Percentiles rank a stretch among this genome's conserved stretches.
phyloP scores from a whole-genome alignment of 2,113 vertebrate species.

The Thamnophis sirtalis region DNA sequence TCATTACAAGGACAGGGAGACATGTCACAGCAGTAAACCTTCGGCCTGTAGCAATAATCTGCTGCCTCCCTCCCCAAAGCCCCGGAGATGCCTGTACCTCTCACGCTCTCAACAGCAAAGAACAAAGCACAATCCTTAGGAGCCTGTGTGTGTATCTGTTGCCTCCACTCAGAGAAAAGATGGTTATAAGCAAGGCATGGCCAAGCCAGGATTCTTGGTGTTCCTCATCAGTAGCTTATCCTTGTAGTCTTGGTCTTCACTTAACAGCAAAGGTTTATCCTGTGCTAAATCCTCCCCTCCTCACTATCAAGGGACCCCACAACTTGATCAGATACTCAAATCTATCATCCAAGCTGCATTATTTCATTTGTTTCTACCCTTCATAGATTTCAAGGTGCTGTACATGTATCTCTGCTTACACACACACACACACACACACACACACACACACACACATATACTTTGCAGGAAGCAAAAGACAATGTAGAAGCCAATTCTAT shows the following conservation, averaged over 20 bases:
- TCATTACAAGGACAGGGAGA: constrained; percentile 67
- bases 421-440: neutral
- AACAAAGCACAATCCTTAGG: neutral
- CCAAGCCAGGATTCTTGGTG: neutral
- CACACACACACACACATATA: neutral
- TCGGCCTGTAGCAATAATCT: constrained; percentile 24
- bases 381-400: neutral
- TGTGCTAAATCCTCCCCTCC: neutral
- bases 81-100: neutral
- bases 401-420: neutral
- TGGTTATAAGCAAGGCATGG: neutral
- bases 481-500: neutral
- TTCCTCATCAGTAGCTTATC: neutral
- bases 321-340: neutral
- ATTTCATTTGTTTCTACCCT: neutral
- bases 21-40: constrained; percentile 67
- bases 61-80: constrained; percentile 10
- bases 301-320: neutral
- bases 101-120: neutral
- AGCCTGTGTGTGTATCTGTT: neutral
- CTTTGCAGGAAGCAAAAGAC: neutral
- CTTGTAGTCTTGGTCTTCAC: neutral
- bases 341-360: neutral
- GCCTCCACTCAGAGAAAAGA: neutral
- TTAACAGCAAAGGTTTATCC: neutral